These are phyloP conservation scores for Sminthopsis crassicaudata DNA, from an alignment of 2,113 vertebrate genomes.

Conservation along the genomic window DNA sequence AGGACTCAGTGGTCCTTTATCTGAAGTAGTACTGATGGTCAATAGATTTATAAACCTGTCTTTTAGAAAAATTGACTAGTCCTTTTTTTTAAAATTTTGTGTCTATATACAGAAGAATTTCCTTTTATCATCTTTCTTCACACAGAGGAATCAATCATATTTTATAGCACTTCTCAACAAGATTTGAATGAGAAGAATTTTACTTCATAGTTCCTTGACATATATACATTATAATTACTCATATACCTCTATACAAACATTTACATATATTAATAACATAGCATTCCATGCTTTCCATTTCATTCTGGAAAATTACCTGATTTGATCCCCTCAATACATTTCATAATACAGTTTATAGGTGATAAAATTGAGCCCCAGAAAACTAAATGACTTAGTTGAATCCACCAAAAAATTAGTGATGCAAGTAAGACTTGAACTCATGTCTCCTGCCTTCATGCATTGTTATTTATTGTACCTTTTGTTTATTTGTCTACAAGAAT, in stretches of 20 bases:
- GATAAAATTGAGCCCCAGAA: background rate
- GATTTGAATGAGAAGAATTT: no score
- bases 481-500: background rate
- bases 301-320: no score
- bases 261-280: no score
- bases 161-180: background rate
- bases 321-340: background rate
- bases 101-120: no score
- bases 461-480: background rate
- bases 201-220: background rate
- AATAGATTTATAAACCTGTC: no score
- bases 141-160: background rate
- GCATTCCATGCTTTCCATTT: background rate
- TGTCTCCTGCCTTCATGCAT: background rate
- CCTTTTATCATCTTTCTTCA: background rate
- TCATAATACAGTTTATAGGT: background rate
- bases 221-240: background rate
- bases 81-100: no score
- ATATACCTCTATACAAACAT: no score
- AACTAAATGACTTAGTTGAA: background rate
- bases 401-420: background rate
- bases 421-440: background rate
- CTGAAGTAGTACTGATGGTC: no score
- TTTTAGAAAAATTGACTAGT: no score
- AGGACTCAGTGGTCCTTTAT: no score